Conservation (phyloP, 1,140 invertebrate genomes). For the Drosophila pseudoananassae region DNA sequence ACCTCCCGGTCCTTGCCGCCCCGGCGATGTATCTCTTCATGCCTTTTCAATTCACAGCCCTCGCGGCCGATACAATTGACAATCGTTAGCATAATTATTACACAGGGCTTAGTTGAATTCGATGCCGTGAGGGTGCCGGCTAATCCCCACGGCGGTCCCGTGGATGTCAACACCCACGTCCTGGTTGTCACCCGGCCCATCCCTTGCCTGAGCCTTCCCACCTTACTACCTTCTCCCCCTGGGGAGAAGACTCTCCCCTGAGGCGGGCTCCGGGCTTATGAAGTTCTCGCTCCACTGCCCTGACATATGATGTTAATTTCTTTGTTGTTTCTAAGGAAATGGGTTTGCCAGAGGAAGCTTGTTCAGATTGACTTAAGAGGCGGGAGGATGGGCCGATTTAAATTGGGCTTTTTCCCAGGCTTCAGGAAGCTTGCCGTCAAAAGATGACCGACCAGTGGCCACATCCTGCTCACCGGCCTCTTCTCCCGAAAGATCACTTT, state of each 20-base stretch:
- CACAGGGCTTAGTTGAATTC: slow-evolving; percentile 62
- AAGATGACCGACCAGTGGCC: not conserved
- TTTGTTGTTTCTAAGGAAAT: slow-evolving; percentile 67
- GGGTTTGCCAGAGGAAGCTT: not conserved
- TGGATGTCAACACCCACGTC: slow-evolving; percentile 30
- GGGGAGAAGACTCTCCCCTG: slow-evolving; percentile 3
- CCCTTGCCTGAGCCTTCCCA: slow-evolving; percentile 7
- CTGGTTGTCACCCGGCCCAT: slow-evolving; percentile 18
- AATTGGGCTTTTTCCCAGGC: slow-evolving; percentile 5
- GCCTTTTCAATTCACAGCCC: slow-evolving; percentile 64
- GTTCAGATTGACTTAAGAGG: not conserved
- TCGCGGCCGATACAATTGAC: slow-evolving; percentile 63
- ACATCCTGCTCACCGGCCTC: slow-evolving; percentile 10
- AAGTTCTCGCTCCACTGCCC: slow-evolving; percentile 31
- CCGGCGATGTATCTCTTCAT: slow-evolving; percentile 3
- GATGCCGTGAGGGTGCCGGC: slow-evolving; percentile 12
- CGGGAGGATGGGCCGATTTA: not conserved
- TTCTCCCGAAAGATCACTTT: not conserved
- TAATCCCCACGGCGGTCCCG: slow-evolving; percentile 18
- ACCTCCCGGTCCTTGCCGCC: not conserved
- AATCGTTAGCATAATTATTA: slow-evolving; percentile 83
- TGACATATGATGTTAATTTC: slow-evolving; percentile 76
- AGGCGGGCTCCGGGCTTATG: slow-evolving; percentile 17
- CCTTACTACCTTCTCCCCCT: slow-evolving; percentile 14
- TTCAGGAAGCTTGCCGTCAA: slow-evolving; percentile 3